Percentiles rank a stretch among this genome's conserved stretches.
Evolutionary conservation across 2,797 vertebrate species (phyloP).

Genomic region (Spinus olivaceus): DNA sequence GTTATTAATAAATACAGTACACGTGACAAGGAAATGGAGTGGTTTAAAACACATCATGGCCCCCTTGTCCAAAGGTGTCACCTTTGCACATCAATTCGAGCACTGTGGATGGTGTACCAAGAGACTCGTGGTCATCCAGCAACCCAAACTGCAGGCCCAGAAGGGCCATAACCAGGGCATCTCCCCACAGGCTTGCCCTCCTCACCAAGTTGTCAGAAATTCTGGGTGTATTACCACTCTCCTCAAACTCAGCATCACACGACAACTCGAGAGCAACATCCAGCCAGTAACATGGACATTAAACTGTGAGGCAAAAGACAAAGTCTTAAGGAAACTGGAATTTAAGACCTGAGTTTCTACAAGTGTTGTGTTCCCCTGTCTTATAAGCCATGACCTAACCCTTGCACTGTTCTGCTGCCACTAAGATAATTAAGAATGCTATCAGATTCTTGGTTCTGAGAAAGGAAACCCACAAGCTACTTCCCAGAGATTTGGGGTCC

Average conservation of each 20-base stretch:
- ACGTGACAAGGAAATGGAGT: constrained; percentile 23
- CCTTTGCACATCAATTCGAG: background rate
- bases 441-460: background rate
- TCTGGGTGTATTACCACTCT: background rate
- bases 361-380: background rate
- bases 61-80: constrained; percentile 50
- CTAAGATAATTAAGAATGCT: background rate
- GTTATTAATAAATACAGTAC: constrained; percentile 47
- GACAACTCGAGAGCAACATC: background rate
- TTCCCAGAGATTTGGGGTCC: background rate
- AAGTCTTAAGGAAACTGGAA: background rate
- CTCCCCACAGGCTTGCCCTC: background rate
- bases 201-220: background rate
- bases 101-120: constrained; percentile 20
- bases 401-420: background rate
- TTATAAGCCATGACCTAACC: background rate
- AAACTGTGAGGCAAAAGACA: background rate
- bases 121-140: background rate
- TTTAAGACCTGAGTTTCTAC: background rate
- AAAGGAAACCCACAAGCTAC: background rate
- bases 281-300: fast-evolving
- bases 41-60: constrained; percentile 29
- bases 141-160: constrained; percentile 13
- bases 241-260: fast-evolving
- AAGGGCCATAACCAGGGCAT: background rate